A percentile compares a stretch with the other conserved stretches of the same genome.
phyloP scores from a whole-genome alignment of 2,113 vertebrate species.

The Paradoxurus hermaphroditus region DNA sequence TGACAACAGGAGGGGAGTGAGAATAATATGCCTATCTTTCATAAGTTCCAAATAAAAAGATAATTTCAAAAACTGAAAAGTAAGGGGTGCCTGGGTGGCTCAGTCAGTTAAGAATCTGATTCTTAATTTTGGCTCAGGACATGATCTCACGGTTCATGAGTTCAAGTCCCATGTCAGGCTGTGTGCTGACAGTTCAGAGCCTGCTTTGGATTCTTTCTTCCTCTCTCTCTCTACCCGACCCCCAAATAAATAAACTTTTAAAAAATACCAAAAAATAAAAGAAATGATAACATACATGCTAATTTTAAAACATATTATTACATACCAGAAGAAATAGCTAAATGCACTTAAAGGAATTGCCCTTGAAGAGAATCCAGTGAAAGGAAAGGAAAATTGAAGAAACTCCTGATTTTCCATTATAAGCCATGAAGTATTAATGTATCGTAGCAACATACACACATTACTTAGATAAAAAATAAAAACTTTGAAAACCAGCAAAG shows the following conservation, averaged over 20 bases:
- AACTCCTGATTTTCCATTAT: not conserved
- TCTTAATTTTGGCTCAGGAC: too few species aligned
- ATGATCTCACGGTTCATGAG: too few species aligned
- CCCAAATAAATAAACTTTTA: too few species aligned
- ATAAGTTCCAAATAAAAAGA: not conserved
- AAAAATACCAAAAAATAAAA: not conserved
- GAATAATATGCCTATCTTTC: not conserved
- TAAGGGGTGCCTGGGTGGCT: too few species aligned
- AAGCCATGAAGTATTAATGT: not conserved
- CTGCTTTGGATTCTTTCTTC: too few species aligned
- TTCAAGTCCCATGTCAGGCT: too few species aligned
- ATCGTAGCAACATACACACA: not conserved
- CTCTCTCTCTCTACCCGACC: too few species aligned
- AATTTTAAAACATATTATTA: not conserved
- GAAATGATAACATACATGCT: not conserved
- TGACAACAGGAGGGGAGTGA: not conserved
- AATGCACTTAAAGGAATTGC: not conserved
- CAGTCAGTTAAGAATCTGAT: too few species aligned
- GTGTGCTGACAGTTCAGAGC: too few species aligned
- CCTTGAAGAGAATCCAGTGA: not conserved
- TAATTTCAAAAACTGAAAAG: not conserved
- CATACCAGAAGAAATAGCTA: not conserved
- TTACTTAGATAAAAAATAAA: not conserved
- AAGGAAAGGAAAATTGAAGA: not conserved
- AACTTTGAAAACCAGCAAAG: not conserved